Conservation (phyloP, 92 coral and sea anemone genomes). For the Pocillopora grandis region DNA sequence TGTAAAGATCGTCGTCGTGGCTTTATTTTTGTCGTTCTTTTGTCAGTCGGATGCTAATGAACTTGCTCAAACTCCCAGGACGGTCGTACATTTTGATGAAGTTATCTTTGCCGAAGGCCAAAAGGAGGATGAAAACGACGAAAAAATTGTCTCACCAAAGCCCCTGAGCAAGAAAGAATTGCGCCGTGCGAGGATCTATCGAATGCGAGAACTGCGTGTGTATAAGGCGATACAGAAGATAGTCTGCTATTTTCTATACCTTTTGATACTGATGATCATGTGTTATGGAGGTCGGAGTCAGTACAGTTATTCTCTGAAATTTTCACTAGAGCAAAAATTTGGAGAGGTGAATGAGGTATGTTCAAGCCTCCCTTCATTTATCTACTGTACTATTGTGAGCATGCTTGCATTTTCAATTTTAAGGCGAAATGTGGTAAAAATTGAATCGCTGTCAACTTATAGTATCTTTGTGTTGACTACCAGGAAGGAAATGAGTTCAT, state of each 20-base stretch:
- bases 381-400: too few relatives aligned
- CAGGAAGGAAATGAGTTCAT: too few relatives aligned
- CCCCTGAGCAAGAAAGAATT: slow-evolving; percentile 41
- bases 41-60: slow-evolving; percentile 14
- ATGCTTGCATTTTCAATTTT: too few relatives aligned
- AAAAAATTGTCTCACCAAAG: slow-evolving; percentile 13
- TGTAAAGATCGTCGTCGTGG: slow-evolving; percentile 24
- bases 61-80: background rate
- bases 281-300: slow-evolving; percentile 55
- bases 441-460: too few relatives aligned
- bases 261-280: slow-evolving; percentile 47
- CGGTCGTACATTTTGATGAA: background rate
- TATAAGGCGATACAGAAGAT: slow-evolving; percentile 42
- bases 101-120: background rate
- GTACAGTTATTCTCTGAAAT: slow-evolving; percentile 28
- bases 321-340: slow-evolving; percentile 32
- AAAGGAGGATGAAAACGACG: background rate
- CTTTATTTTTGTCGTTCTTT: slow-evolving; percentile 21
- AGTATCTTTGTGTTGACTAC: too few relatives aligned
- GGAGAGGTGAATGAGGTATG: slow-evolving; percentile 22
- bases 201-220: slow-evolving; percentile 34
- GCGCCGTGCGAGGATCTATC: slow-evolving; percentile 33
- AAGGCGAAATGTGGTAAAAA: too few relatives aligned
- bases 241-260: slow-evolving; percentile 30
- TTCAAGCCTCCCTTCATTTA: too few relatives aligned